Evolutionary conservation across 30 jellyfish, hydroid and myxozoan genomes (phyloP).

Genomic region (Turritopsis rubra): DNA sequence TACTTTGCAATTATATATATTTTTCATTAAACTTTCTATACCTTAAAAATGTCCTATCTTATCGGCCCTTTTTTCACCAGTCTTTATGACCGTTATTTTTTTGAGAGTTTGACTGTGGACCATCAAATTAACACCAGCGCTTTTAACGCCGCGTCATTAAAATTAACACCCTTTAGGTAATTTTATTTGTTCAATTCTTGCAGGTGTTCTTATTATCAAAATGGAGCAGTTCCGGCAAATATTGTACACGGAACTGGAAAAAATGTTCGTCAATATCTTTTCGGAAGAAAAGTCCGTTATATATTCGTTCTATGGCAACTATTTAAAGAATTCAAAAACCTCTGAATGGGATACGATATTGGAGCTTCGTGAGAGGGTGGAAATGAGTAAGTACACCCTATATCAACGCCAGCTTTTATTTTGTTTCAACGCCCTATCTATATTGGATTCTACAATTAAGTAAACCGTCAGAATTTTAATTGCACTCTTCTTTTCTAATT

Average conservation of each 20-base stretch:
- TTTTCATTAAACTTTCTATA: too few relatives aligned
- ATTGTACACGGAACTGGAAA: conserved; percentile 44
- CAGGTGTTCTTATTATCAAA: conserved; percentile 52
- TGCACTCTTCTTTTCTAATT: too few relatives aligned
- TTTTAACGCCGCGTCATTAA: too few relatives aligned
- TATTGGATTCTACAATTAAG: not conserved
- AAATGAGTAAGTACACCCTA: conserved; percentile 35
- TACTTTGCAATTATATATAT: too few relatives aligned
- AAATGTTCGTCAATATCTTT: conserved; percentile 15
- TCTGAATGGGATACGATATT: conserved; percentile 52
- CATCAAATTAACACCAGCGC: too few relatives aligned
- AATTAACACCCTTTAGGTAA: not conserved
- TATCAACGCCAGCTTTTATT: not conserved
- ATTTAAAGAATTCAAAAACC: conserved; percentile 37
- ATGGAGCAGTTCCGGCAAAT: conserved; percentile 37
- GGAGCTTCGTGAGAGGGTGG: conserved; percentile 49
- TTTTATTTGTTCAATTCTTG: not conserved
- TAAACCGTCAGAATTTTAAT: not conserved
- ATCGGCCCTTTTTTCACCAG: not conserved
- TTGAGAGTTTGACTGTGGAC: too few relatives aligned
- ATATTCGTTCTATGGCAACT: conserved; percentile 25
- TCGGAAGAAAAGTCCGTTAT: conserved; percentile 18
- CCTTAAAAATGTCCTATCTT: too few relatives aligned
- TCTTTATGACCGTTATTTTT: not conserved
- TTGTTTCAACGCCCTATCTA: not conserved